A percentile compares a stretch with the other conserved stretches of the same genome.
phyloP scores from a whole-genome alignment of 35 echinoderm and acorn worm species.

The Apostichopus japonicus region DNA sequence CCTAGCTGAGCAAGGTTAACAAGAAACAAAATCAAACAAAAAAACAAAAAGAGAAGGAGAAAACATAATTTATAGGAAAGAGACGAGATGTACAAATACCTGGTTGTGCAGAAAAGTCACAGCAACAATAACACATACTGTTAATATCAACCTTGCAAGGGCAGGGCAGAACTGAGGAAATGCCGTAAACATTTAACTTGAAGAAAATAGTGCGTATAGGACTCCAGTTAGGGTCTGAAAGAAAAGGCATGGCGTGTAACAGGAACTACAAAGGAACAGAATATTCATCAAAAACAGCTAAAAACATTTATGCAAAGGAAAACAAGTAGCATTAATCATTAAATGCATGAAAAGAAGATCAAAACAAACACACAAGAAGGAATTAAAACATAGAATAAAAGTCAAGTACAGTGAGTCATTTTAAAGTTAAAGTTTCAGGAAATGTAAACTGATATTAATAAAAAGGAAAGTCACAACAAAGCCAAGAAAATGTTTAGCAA shows the following conservation, averaged over 20 bases:
- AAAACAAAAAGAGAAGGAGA: not conserved
- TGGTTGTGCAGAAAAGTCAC: constrained; percentile 39
- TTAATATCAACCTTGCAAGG: constrained; percentile 29
- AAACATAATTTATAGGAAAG: not conserved
- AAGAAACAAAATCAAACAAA: not conserved
- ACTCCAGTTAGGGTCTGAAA: constrained; percentile 47
- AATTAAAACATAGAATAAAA: not conserved
- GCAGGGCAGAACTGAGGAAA: constrained; percentile 38
- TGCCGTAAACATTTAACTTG: constrained; percentile 58
- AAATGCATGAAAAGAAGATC: not conserved
- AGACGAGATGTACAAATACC: constrained; percentile 15
- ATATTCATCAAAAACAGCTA: not conserved
- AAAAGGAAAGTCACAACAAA: not conserved
- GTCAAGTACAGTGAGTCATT: no score
- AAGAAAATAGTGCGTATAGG: constrained; percentile 18
- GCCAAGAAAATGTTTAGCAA: not conserved
- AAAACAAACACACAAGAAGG: not conserved
- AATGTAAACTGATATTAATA: not conserved
- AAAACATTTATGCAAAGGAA: not conserved
- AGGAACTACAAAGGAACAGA: not conserved
- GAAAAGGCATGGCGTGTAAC: constrained; percentile 11
- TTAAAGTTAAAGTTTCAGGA: not conserved
- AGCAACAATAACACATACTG: constrained; percentile 52
- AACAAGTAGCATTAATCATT: not conserved
- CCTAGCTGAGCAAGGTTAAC: not conserved